Evolutionary conservation across 2,113 vertebrate genomes (phyloP).

Genomic region (Melozone crissalis): DNA sequence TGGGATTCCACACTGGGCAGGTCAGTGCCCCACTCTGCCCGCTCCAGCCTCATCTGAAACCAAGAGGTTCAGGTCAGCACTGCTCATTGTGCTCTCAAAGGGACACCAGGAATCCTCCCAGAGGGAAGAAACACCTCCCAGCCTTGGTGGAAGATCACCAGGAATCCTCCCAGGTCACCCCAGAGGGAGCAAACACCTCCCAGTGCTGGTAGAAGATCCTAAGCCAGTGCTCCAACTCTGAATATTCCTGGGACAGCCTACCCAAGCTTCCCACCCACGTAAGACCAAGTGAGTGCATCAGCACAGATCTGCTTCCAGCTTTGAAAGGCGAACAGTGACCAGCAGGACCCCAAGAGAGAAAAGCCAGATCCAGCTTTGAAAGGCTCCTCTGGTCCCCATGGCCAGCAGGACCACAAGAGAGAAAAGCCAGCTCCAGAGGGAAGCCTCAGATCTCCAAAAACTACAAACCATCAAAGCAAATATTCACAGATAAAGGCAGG

Average conservation of each 20-base stretch:
- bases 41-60: slow-evolving; percentile 86
- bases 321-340: not conserved
- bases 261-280: not conserved
- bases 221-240: not conserved
- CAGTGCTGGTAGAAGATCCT: not conserved
- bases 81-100: not conserved
- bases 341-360: not conserved
- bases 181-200: not conserved
- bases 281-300: not conserved
- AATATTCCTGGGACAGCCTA: not conserved
- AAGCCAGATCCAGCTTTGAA: not conserved
- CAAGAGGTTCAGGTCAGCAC: not conserved
- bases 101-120: not conserved
- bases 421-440: not conserved
- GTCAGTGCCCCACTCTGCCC: slow-evolving; percentile 93
- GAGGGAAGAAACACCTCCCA: not conserved
- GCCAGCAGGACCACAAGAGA: not conserved
- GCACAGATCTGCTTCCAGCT: not conserved
- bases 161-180: not conserved
- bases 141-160: not conserved
- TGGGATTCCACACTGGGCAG: slow-evolving; percentile 90
- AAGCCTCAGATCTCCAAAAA: not conserved
- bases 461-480: not conserved
- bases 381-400: not conserved
- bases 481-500: not conserved